Evolutionary conservation across 1,140 invertebrate genomes (phyloP).

Genomic region (Rhagoletis zephyria): DNA sequence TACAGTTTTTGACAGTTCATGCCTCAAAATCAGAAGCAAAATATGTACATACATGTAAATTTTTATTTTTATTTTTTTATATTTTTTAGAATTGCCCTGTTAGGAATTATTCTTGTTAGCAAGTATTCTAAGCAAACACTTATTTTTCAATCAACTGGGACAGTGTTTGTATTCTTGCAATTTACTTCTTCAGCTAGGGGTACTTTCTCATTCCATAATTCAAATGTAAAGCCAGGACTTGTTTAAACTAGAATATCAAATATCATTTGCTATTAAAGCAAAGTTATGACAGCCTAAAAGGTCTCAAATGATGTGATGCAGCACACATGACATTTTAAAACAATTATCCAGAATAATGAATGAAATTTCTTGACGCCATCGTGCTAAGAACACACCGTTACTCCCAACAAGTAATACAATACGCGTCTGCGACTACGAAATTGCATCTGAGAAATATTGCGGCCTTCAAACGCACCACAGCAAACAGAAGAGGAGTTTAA

Average conservation of each 20-base stretch:
- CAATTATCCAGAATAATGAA: background rate
- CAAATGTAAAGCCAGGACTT: background rate
- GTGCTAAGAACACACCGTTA: background rate
- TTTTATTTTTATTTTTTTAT: too few species aligned
- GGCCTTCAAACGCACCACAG: background rate
- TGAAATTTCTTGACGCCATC: background rate
- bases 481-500: background rate
- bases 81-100: too few species aligned
- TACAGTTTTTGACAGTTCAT: too few species aligned
- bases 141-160: too few species aligned
- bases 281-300: background rate
- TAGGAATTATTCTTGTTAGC: too few species aligned
- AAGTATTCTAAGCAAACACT: too few species aligned
- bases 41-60: too few species aligned
- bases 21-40: too few species aligned
- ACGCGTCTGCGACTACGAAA: background rate
- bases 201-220: too few species aligned
- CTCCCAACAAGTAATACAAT: background rate
- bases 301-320: background rate
- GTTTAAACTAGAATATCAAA: background rate
- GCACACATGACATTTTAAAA: background rate
- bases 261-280: background rate
- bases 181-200: too few species aligned
- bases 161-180: too few species aligned
- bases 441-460: slow-evolving; percentile 1